Evolutionary conservation across 92 coral and sea anemone genomes (phyloP).

Genomic region (Parazoanthus darwini): DNA sequence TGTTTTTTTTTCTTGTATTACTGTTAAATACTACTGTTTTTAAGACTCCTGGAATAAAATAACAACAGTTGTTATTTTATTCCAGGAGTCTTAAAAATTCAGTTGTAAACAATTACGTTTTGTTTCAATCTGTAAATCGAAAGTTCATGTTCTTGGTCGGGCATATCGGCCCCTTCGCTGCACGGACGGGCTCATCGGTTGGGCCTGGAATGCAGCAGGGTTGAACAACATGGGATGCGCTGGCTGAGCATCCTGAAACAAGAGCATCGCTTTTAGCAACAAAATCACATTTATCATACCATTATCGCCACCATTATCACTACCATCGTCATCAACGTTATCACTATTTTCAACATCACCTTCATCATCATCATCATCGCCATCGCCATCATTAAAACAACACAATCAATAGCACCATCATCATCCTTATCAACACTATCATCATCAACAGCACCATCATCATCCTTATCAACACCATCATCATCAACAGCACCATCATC

Average conservation of each 20-base stretch:
- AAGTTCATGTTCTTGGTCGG: conserved; percentile 13
- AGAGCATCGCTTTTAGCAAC: not conserved
- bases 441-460: too few relatives aligned
- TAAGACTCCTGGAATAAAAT: not conserved
- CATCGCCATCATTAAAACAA: too few relatives aligned
- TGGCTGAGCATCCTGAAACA: conserved; percentile 14
- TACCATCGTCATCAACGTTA: not conserved
- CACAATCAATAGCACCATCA: too few relatives aligned
- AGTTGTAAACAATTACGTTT: not conserved
- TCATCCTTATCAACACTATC: too few relatives aligned
- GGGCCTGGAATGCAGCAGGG: conserved; percentile 54
- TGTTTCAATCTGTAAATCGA: not conserved
- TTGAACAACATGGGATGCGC: conserved; percentile 33
- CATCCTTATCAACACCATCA: too few relatives aligned
- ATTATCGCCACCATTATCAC: not conserved
- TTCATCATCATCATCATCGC: too few relatives aligned
- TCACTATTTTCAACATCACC: too few relatives aligned
- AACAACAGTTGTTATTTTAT: too few relatives aligned
- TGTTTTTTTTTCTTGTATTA: too few relatives aligned
- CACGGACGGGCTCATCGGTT: conserved; percentile 39
- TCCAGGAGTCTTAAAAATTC: not conserved
- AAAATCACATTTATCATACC: not conserved
- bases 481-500: too few relatives aligned
- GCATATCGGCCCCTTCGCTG: conserved; percentile 33
- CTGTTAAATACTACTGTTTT: too few relatives aligned